These are phyloP conservation scores for Tetragnatha montana DNA, from an alignment of 2,888 invertebrate genomes.

Conservation along the genomic window DNA sequence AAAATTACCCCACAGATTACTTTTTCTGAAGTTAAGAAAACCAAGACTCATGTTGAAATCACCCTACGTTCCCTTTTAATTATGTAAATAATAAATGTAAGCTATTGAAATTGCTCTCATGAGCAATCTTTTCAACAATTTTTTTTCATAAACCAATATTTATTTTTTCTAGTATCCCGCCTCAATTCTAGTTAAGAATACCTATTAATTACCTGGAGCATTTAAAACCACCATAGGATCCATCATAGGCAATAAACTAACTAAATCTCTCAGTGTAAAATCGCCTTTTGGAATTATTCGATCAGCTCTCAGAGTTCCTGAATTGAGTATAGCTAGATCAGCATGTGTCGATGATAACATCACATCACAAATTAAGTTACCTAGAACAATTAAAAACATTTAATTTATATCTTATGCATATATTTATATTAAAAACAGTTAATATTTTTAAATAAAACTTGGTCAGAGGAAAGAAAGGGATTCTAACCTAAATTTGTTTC, in stretches of 20 bases:
- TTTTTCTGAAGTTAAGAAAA: no score
- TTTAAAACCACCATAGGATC: slow-evolving; percentile 88
- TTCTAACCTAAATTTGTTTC: slow-evolving; percentile 91
- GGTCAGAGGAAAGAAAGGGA: not conserved
- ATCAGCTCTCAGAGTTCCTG: slow-evolving; percentile 88
- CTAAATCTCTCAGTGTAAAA: slow-evolving; percentile 89
- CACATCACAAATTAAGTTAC: slow-evolving; percentile 80
- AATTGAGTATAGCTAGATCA: slow-evolving; percentile 90
- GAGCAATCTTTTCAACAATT: not conserved
- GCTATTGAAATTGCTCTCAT: no score
- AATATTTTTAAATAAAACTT: not conserved
- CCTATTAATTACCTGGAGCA: slow-evolving; percentile 80
- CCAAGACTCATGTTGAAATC: no score
- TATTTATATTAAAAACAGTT: not conserved
- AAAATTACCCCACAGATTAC: no score
- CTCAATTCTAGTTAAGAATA: not conserved
- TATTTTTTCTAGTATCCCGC: no score
- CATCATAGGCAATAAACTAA: slow-evolving; percentile 89
- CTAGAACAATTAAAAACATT: slow-evolving; percentile 72
- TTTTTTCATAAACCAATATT: not conserved
- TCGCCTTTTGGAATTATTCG: slow-evolving; percentile 87
- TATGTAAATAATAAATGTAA: no score
- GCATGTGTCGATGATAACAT: slow-evolving; percentile 89
- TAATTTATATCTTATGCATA: not conserved
- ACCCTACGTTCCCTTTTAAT: no score